These are phyloP conservation scores for Passer montanus DNA, from an alignment of 2,113 vertebrate species.

Conservation along the genomic window DNA sequence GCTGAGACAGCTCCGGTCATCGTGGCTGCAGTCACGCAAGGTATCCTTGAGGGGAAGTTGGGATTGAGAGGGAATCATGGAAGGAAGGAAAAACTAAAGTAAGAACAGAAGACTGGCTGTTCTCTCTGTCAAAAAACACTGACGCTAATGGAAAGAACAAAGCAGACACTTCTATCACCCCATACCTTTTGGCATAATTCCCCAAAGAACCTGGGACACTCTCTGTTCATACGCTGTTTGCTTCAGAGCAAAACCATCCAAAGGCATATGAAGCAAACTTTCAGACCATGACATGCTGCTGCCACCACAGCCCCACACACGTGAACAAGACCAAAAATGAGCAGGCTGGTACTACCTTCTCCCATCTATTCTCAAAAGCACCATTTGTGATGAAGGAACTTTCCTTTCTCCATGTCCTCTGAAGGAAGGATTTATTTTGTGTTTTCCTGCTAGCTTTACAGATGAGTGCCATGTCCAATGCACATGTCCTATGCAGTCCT, in stretches of 20 bases:
- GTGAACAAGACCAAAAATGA: neutral
- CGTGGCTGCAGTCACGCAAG: constrained; percentile 91
- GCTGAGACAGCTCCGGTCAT: constrained; percentile 94
- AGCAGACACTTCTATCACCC: neutral
- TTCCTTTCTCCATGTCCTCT: neutral
- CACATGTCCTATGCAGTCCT: neutral
- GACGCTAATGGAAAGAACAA: neutral
- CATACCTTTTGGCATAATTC: neutral
- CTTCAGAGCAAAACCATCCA: neutral
- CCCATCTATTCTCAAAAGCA: neutral
- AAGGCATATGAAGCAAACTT: neutral
- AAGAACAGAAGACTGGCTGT: neutral
- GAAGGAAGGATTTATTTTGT: neutral
- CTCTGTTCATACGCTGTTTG: neutral
- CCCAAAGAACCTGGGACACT: neutral
- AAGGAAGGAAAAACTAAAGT: constrained; percentile 51
- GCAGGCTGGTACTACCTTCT: neutral
- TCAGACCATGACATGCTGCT: neutral
- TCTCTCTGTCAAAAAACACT: neutral
- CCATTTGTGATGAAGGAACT: neutral
- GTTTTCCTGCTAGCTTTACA: neutral
- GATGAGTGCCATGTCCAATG: neutral
- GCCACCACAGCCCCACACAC: neutral
- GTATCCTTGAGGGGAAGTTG: constrained; percentile 84
- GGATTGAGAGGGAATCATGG: neutral